Base-by-base conservation (phyloP, 2,113 vertebrate genomes). In the Columba janthina region DNA sequence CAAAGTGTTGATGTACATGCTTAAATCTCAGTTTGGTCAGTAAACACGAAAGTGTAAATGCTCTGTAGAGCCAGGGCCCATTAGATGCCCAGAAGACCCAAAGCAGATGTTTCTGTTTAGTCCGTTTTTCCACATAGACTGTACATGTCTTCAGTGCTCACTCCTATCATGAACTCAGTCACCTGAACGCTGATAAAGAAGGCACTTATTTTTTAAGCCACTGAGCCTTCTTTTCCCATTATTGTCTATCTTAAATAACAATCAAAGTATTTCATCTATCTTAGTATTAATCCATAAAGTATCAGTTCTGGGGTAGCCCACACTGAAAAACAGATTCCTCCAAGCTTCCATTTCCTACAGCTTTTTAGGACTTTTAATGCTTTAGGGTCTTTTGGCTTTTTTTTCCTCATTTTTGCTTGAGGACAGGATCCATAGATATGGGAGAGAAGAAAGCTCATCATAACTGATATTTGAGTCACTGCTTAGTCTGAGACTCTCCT, bases 61-160 rank as follows among this genome's bases (percentile, higher is more conserved):
- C 51, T 81, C 80, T 92, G 38, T 56, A 75, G 69, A 92, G 50
- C 71, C 53, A 90, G 54, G 44, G 50, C 38, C 50, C 61, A 57
- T 25, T 77, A 83, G 64, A 67, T 70, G 29, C 46, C 81, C 57
- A 75, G 60, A 86, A 56, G 79, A 81, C 53, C 32, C 1, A 2
- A 88, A 92, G 9, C 72, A 93, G 69, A 93, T 74, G 38, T 79
- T 96, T 94, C 62, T 86, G 44, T 73, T 91, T 70, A 73, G 61
- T 58, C 40, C 21, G 34, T 22, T 8, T 85, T 93, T 96, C 69
- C 50, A 71, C 58, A 53, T 44, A 46, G 50, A 82, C 76, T 83
- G 64, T 54, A 20, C 18, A 73, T 62, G 18, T 92, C 26, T 91
- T 77, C 71, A 34, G 6, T 82, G 40, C 88, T 96, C 73, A 58